Evolutionary conservation across 2,113 vertebrate species (phyloP), one percentile per base, ranked within the genome.

Genomic region (Colinus virginianus): DNA sequence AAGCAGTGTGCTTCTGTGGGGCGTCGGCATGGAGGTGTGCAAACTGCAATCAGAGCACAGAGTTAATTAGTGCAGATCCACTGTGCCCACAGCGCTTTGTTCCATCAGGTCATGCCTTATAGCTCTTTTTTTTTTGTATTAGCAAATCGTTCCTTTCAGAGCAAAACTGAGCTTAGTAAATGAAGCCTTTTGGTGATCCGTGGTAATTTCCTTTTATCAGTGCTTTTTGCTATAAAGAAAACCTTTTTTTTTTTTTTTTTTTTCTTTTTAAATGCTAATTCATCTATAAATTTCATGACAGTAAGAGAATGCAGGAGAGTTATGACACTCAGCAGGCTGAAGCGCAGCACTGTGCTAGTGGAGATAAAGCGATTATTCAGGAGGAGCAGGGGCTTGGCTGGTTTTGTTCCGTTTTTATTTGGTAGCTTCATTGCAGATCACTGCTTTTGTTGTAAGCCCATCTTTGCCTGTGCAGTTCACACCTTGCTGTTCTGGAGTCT

Each of bases 201-300:
- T 49, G 14, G 11, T 62, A 45, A 49, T 68, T 88, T 78, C 48
- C n/a, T 87, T 90, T 78, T 63, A 78, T 93, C 18, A 26, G 9
- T 55, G 43, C 28, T n/a, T 93, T 87, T 93, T 90, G 55, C 78
- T 84, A 40, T 87, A 55, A 84, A 87, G 63, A 61, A 89, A 75
- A 26, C 11, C 6, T 30, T 56, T 84, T 51, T 51, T 51, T 26
- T 23, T 49, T 51, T 51, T 26, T 23, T 49, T 72, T 79, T 67
- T 5, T 36, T 36, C 64, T 79, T 67, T 5, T 95, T 79, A 83
- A 95, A 75, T 43, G 9, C 38, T 75, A 77, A 48, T 45, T 95
- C 26, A 17, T 42, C 58, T 71, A 38, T 77, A 78, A 90, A 87
- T 67, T n/a, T 40, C 4, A 30, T 53, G 76, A 34, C 46, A 78